Evolutionary conservation across 2,888 invertebrate species (phyloP).

Genomic region (Chouioia cunea): DNA sequence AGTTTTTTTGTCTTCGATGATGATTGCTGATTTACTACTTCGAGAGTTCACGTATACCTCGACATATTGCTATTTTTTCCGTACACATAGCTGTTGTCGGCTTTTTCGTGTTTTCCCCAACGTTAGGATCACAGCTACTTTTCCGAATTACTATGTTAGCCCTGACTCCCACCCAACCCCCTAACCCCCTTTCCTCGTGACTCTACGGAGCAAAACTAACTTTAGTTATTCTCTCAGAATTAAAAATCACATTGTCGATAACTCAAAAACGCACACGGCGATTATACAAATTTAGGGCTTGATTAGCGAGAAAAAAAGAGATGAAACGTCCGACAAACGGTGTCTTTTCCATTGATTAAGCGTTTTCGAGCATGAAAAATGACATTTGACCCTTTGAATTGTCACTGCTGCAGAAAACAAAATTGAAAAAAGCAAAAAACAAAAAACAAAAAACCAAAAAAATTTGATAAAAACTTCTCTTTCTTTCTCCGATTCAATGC

Average conservation of each 20-base stretch:
- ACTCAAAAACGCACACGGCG: constrained; percentile 33
- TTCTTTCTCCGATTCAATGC: constrained; percentile 34
- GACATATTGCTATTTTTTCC: constrained; percentile 39
- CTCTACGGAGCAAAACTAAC: constrained; percentile 33
- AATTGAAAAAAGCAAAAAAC: background rate
- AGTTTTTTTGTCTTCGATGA: constrained; percentile 64
- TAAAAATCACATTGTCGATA: constrained; percentile 44
- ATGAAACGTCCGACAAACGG: constrained; percentile 18
- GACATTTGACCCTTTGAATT: background rate
- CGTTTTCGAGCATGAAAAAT: background rate
- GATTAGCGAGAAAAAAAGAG: constrained; percentile 35
- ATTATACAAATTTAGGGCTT: constrained; percentile 21
- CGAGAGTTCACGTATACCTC: constrained; percentile 48
- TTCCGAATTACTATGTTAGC: constrained; percentile 33
- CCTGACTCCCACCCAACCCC: constrained; percentile 34
- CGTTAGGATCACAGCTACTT: constrained; percentile 3
- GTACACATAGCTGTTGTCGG: constrained; percentile 36
- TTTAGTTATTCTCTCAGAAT: constrained; percentile 43
- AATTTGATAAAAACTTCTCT: constrained; percentile 36
- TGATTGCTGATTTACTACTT: constrained; percentile 57
- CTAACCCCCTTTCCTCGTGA: background rate
- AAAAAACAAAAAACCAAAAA: constrained; percentile 13
- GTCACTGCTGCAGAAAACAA: background rate
- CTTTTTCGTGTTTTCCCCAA: constrained; percentile 36
- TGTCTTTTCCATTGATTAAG: no score